phyloP scores from a whole-genome alignment of 2,113 vertebrate genomes.

The Petroica traversi region DNA sequence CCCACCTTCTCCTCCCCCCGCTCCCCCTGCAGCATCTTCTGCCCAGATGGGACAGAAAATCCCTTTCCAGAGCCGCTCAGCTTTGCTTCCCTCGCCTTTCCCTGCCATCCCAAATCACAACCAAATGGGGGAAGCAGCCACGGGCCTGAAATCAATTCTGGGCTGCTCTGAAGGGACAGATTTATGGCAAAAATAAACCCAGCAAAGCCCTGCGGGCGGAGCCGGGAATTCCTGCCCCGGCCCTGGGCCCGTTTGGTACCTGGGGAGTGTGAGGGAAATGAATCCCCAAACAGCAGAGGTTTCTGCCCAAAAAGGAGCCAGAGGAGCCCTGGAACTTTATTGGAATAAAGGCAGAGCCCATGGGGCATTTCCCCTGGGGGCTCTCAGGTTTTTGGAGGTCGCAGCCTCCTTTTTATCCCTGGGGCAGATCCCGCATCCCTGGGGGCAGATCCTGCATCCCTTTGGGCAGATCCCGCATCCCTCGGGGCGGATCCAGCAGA shows the following conservation, averaged over 20 bases:
- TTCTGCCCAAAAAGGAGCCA: too few species aligned
- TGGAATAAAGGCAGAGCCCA: too few species aligned
- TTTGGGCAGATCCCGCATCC: neutral
- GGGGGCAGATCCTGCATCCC: too few species aligned
- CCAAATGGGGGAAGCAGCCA: conserved; percentile 13
- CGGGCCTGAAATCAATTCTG: conserved; percentile 41
- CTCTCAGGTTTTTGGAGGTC: too few species aligned
- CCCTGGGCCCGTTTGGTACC: neutral
- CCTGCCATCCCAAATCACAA: conserved; percentile 56
- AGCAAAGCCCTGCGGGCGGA: conserved; percentile 26
- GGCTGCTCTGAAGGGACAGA: neutral
- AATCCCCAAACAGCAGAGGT: too few species aligned
- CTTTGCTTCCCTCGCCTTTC: conserved; percentile 31
- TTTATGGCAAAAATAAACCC: conserved; percentile 44
- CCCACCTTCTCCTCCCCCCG: conserved; percentile 33
- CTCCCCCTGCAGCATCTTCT: conserved; percentile 39
- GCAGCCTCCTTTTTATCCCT: too few species aligned
- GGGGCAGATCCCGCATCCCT: neutral
- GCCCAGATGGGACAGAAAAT: conserved; percentile 44
- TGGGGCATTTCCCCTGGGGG: too few species aligned
- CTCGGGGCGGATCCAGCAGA: neutral
- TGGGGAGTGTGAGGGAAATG: too few species aligned
- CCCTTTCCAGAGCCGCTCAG: conserved; percentile 14
- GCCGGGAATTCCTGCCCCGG: neutral
- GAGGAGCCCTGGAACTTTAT: too few species aligned